Percentiles rank a stretch among this genome's conserved stretches.
These are phyloP conservation scores for Athrips mouffetella DNA, from an alignment of 2,888 invertebrate genomes.

Conservation along the genomic window DNA sequence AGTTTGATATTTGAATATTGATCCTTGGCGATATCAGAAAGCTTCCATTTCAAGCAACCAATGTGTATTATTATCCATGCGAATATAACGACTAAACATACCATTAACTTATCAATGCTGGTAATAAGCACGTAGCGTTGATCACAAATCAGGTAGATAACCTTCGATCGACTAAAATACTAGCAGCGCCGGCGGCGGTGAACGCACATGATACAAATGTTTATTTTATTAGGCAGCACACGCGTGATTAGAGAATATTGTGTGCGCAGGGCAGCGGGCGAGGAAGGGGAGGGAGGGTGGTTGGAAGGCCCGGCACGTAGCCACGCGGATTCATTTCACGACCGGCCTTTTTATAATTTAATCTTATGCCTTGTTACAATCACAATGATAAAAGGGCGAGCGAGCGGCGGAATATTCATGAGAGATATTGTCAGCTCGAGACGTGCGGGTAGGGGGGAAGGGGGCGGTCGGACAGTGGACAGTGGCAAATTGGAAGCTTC, in stretches of 20 bases:
- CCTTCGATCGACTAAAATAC: too few relatives aligned
- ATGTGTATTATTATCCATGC: too few relatives aligned
- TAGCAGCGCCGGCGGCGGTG: not conserved
- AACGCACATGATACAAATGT: slow-evolving; percentile 5
- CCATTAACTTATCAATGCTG: too few relatives aligned
- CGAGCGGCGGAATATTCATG: slow-evolving; percentile 33
- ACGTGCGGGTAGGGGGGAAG: not conserved
- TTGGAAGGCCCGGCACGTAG: slow-evolving; percentile 40
- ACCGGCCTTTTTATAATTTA: slow-evolving; percentile 55
- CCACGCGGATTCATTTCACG: slow-evolving; percentile 45
- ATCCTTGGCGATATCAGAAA: too few relatives aligned
- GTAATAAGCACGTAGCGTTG: too few relatives aligned
- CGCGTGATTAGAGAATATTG: slow-evolving; percentile 8
- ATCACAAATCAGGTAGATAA: too few relatives aligned
- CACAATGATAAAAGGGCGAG: slow-evolving; percentile 42
- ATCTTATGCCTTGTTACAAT: slow-evolving; percentile 52
- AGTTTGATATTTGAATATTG: too few relatives aligned
- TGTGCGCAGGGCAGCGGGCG: not conserved
- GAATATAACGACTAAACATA: too few relatives aligned
- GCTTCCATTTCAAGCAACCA: too few relatives aligned
- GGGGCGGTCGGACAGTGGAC: slow-evolving; percentile 12
- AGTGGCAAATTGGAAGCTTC: slow-evolving; percentile 20
- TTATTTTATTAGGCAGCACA: slow-evolving; percentile 12
- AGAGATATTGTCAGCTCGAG: slow-evolving; percentile 8
- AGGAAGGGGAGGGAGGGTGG: not conserved